phyloP scores from a whole-genome alignment of 2,888 invertebrate species.

The Ectemnius continuus region DNA sequence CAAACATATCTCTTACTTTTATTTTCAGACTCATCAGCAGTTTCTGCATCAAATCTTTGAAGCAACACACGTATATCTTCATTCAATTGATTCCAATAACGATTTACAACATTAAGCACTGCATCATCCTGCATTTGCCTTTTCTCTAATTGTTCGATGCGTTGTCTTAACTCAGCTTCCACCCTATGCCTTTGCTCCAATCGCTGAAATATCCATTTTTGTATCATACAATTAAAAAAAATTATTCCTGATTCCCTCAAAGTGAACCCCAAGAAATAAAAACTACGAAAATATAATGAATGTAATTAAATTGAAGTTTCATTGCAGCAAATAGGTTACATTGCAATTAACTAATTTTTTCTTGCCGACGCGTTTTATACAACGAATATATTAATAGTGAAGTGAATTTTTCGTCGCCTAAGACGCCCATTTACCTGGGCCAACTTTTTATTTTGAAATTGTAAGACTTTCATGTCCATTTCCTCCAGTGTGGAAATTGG shows the following conservation, averaged over 20 bases:
- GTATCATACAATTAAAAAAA: neutral
- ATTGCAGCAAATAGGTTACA: no score
- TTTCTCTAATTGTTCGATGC: constrained; percentile 96
- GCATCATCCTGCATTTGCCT: constrained; percentile 98
- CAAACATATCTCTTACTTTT: constrained; percentile 83
- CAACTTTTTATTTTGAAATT: constrained; percentile 98
- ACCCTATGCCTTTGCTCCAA: constrained; percentile 94
- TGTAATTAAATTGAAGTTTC: neutral
- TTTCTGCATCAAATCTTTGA: constrained; percentile 98
- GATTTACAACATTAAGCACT: constrained; percentile 97
- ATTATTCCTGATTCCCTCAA: no score
- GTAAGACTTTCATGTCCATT: constrained; percentile 97
- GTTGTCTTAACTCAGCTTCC: constrained; percentile 91
- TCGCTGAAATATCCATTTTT: constrained; percentile 79
- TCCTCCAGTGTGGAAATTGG: constrained; percentile 96
- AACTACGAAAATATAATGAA: neutral
- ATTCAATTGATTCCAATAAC: constrained; percentile 98
- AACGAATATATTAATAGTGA: neutral
- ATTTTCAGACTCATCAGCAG: constrained; percentile 96
- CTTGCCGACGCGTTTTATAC: no score
- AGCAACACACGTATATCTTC: constrained; percentile 96
- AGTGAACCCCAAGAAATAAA: neutral
- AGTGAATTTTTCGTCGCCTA: neutral
- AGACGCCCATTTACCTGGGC: constrained; percentile 83
- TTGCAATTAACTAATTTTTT: no score